Evolutionary conservation across 2,797 vertebrate species (phyloP).

Genomic region (Protosalanx chinensis): DNA sequence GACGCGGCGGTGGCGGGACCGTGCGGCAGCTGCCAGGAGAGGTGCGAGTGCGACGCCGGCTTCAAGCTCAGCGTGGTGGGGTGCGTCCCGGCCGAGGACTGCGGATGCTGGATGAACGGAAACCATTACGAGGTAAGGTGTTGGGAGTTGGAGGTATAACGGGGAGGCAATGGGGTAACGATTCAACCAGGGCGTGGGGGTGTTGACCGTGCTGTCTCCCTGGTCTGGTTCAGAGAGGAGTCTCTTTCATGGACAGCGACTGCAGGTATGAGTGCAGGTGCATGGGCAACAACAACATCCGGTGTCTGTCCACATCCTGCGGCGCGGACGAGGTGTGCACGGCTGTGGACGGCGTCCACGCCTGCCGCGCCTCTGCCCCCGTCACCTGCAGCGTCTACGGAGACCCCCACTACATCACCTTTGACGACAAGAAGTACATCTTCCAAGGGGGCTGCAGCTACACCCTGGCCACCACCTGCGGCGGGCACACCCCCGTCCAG

Average conservation of each 20-base stretch:
- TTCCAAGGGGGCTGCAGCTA: constrained; percentile 81
- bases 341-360: constrained; percentile 61
- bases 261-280: constrained; percentile 72
- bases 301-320: constrained; percentile 69
- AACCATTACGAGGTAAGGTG: constrained; percentile 67
- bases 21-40: constrained; percentile 74
- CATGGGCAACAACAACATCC: constrained; percentile 51
- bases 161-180: too few relatives aligned
- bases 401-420: constrained; percentile 80
- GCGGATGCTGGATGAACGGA: constrained; percentile 78
- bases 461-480: constrained; percentile 65
- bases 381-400: constrained; percentile 77
- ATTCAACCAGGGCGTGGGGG: background rate
- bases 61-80: constrained; percentile 70
- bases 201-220: background rate
- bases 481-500: constrained; percentile 55
- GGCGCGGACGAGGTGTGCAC: constrained; percentile 64
- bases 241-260: constrained; percentile 53
- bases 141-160: too few relatives aligned
- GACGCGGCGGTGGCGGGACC: constrained; percentile 20
- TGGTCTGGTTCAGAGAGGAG: constrained; percentile 63
- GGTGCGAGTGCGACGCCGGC: constrained; percentile 78
- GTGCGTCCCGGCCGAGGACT: constrained; percentile 73
- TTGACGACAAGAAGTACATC: constrained; percentile 69
- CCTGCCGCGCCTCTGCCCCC: constrained; percentile 68